Evolutionary conservation across 2,888 invertebrate genomes (phyloP), one percentile per base, ranked within the genome.

Genomic region (Sphaerophoria rueppellii): DNA sequence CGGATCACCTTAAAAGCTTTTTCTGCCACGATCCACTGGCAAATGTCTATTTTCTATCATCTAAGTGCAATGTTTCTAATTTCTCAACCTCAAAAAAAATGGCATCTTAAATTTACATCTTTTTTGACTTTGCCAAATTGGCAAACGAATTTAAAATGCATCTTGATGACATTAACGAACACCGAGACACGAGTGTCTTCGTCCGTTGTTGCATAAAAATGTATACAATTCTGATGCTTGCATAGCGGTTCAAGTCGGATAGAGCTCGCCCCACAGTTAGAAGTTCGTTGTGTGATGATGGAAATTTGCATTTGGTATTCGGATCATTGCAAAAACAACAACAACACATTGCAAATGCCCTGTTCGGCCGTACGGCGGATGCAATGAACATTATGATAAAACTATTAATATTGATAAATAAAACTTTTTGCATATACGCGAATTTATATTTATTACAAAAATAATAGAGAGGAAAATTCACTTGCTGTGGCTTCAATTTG

Each of bases 61-160:
- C 55, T 46, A 35, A 61, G 43, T 35, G 16, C 60, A 60, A 34
- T 50, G 34, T 58, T 63, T 50, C 6, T 57, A 57, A 60, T 73
- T 61, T 61, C 50, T 60, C 67, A 54, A 60, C 48, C 46, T 65
- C 37, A 43, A 16, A 75, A 24, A 24, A 24, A 63, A 50, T 16
- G 35, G 16, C 52, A 52, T 61, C n/a, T 61, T 5, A 57, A 6
- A 48, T 32, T 35, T 35, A 24, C 35, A 63, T 67, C 54, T 67
- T 67, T 67, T 67, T 50, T n/a, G 72, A 50, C 70, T 65, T 16
- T 83, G 82, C 82, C 82, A 83, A 83, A 79, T 83, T 83, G 82
- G 82, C 82, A 83, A 67, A 71, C 54, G 55, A 83, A 74, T 70
- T 55, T 50, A 55, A 70, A 74, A 61, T 74, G 48, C 57, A 74